Percentiles rank a stretch among this genome's conserved stretches.
phyloP scores from a whole-genome alignment of 2,113 vertebrate species.

The Chaetodon auriga region DNA sequence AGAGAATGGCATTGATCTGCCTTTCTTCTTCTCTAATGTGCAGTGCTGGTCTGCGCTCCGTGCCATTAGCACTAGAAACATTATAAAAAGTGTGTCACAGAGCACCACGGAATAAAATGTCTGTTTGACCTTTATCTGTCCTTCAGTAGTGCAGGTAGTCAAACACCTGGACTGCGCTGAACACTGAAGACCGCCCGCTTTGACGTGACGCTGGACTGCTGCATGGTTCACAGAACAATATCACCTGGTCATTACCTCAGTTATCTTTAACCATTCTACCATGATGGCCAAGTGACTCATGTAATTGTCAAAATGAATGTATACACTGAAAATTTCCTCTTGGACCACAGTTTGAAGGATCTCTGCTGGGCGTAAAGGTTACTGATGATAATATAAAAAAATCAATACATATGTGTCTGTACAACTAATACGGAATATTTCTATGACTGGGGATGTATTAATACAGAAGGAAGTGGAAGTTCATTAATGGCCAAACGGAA shows the following conservation, averaged over 20 bases:
- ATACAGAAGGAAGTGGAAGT: neutral
- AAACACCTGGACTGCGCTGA: neutral
- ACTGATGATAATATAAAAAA: neutral
- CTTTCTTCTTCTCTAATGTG: too few species aligned
- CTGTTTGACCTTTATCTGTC: neutral
- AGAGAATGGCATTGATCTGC: too few species aligned
- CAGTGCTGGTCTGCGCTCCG: too few species aligned
- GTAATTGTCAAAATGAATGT: conserved; percentile 19
- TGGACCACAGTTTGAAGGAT: neutral
- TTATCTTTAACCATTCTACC: conserved; percentile 50
- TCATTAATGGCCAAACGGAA: neutral
- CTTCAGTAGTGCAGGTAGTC: neutral
- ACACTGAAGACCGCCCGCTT: neutral
- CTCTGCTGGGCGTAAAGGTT: neutral
- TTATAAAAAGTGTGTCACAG: too few species aligned
- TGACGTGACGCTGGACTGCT: neutral
- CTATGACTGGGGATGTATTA: neutral
- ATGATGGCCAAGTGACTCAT: conserved; percentile 27
- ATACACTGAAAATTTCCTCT: conserved; percentile 3
- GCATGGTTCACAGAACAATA: conserved; percentile 13
- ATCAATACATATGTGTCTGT: neutral
- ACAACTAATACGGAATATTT: neutral
- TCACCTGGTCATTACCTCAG: conserved; percentile 29
- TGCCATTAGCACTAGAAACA: too few species aligned
- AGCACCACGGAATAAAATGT: too few species aligned